These are phyloP conservation scores for Drosophila antonietae DNA, from an alignment of 2,888 invertebrate genomes.

Conservation along the genomic window DNA sequence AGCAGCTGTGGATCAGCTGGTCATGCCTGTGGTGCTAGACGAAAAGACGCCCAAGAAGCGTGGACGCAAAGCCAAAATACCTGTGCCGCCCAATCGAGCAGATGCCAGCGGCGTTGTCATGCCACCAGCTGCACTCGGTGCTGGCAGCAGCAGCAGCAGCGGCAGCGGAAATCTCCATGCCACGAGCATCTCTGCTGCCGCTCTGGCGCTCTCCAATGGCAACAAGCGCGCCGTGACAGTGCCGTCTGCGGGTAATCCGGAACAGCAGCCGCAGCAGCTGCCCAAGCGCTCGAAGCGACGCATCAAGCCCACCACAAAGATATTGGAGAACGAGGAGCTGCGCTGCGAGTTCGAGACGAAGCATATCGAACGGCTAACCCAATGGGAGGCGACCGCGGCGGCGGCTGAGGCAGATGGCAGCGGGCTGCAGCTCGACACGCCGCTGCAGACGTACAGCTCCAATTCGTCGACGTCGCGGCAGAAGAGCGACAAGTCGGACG, in stretches of 20 bases:
- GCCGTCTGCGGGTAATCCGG: not conserved
- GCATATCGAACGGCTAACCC: constrained; percentile 86
- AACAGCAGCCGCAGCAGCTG: constrained; percentile 31
- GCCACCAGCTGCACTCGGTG: constrained; percentile 1
- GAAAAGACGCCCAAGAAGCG: constrained; percentile 84
- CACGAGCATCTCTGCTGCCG: not conserved
- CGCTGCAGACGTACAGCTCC: constrained; percentile 55
- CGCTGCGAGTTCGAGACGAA: constrained; percentile 87
- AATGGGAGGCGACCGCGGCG: constrained; percentile 65
- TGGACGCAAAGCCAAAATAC: constrained; percentile 82
- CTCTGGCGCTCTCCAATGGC: constrained; percentile 45
- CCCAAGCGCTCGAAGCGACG: constrained; percentile 86
- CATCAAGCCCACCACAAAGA: constrained; percentile 89
- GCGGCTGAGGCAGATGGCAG: constrained; percentile 24
- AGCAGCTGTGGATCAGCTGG: not conserved
- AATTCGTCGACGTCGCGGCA: constrained; percentile 64
- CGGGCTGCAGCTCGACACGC: constrained; percentile 60
- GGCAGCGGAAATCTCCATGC: not conserved
- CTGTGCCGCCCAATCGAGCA: constrained; percentile 10
- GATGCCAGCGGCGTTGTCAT: not conserved
- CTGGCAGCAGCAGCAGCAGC: constrained; percentile 26
- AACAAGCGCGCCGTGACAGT: constrained; percentile 47
- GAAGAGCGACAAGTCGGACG: constrained; percentile 77
- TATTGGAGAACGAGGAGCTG: constrained; percentile 88
- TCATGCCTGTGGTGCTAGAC: constrained; percentile 37